Base-by-base conservation (phyloP, 2,888 invertebrate genomes). In the Drosophila lacicola region DNA sequence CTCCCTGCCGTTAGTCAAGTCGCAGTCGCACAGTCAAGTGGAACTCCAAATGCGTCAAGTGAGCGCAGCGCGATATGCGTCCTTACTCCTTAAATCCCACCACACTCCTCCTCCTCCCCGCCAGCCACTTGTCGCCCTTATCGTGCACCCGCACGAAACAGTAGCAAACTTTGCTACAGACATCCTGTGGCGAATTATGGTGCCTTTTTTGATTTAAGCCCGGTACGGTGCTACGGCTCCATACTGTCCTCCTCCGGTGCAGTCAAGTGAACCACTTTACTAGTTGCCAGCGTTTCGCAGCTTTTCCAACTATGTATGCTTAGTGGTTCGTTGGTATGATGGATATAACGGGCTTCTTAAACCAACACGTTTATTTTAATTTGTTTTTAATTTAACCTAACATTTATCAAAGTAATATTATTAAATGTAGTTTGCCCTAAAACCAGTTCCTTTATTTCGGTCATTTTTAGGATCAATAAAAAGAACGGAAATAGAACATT, bases 121-220 rank as follows among this genome's bases (percentile, higher is more conserved):
- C 53, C 46, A 54, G 63, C 45, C 62, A 62, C 77, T 74, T 77
- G 77, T 64, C 78, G 67, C 49, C 55, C 58, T 76, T 74, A 74
- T 73, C 77, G 53, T 49, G 51, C 64, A 56, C 74, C 58, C 69
- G 61, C 68, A 65, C 75, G 67, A 58, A 76, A 76, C 76, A 76
- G 76, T 62, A 46, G 68, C 75, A 75, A 64, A 73, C 81, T 82
- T 86, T 86, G 83, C 86, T 82, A 84, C 89, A 90, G 90, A 90
- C 89, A 90, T 90, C 90, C 90, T 90, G 88, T 86, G 89, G 90
- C 89, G 90, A 90, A 90, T 90, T 90, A 88, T 90, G 89, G 67
- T 56, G 61, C 36, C 36, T 65, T 76, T 76, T 76, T 65, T 72
- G 72, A 76, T 76, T 76, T 76, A 76, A 76, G 75, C 68, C 51